Evolutionary conservation across 92 coral and sea anemone species (phyloP).

Genomic region (Muricea muricata): DNA sequence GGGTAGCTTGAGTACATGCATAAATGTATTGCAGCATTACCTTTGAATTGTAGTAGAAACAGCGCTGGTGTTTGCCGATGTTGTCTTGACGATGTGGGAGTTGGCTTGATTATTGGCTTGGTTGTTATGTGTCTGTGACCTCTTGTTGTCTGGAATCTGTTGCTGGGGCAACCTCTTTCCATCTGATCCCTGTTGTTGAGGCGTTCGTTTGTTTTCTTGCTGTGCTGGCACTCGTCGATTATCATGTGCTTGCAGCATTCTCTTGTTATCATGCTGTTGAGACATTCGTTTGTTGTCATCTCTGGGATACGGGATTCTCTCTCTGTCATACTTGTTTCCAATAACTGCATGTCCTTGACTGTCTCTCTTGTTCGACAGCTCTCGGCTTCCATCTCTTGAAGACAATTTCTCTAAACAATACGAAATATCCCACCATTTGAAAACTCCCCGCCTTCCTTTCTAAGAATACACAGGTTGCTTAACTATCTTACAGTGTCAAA

Average conservation of each 20-base stretch:
- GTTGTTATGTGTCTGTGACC: not conserved
- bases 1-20: not conserved
- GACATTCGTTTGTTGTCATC: not conserved
- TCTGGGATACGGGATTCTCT: not conserved
- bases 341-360: slow-evolving; percentile 27
- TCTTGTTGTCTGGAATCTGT: not conserved
- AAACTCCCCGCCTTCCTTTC: not conserved
- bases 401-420: slow-evolving; percentile 7
- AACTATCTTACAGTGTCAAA: too few relatives aligned
- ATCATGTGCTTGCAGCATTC: slow-evolving; percentile 12
- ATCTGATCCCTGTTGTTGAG: slow-evolving; percentile 11
- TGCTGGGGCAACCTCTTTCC: slow-evolving; percentile 65
- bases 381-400: not conserved
- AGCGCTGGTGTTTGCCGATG: slow-evolving; percentile 89
- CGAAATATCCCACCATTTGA: not conserved
- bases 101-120: slow-evolving; percentile 20
- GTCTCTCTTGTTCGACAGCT: slow-evolving; percentile 27
- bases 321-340: slow-evolving; percentile 34
- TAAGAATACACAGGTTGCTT: too few relatives aligned
- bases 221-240: slow-evolving; percentile 16
- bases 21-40: slow-evolving; percentile 41
- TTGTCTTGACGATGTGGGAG: slow-evolving; percentile 75
- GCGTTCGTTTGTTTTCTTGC: not conserved
- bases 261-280: slow-evolving; percentile 17
- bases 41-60: slow-evolving; percentile 85